phyloP scores from a whole-genome alignment of 2,888 invertebrate species.

The Ophion obscuratus region DNA sequence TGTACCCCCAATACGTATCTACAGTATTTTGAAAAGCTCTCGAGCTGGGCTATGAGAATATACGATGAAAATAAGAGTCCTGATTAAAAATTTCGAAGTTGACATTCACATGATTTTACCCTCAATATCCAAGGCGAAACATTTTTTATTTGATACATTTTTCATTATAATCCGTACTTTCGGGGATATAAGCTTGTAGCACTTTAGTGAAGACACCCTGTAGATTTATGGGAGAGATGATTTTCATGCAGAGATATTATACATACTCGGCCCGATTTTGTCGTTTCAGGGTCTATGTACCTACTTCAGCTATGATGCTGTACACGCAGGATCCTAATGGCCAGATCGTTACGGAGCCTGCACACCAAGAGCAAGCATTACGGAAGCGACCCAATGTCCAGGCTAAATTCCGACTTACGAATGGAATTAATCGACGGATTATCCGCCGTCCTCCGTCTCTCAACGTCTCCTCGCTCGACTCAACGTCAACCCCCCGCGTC shows the following conservation, averaged over 20 bases:
- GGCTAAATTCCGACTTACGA: constrained; percentile 62
- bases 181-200: background rate
- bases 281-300: constrained; percentile 11
- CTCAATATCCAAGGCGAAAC: background rate
- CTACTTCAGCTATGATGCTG: constrained; percentile 15
- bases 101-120: background rate
- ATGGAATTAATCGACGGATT: constrained; percentile 68
- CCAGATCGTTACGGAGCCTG: constrained; percentile 31
- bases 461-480: constrained; percentile 16
- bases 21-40: no score
- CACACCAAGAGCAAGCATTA: constrained; percentile 37
- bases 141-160: background rate
- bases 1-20: no score
- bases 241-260: constrained; percentile 7
- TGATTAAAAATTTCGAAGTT: background rate
- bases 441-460: constrained; percentile 44
- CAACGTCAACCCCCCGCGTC: constrained; percentile 18
- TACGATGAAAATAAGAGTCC: no score
- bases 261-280: constrained; percentile 30
- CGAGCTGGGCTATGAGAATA: no score
- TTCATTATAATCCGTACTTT: background rate
- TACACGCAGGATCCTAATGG: constrained; percentile 27
- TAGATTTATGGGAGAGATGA: background rate
- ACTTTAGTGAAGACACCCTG: background rate
- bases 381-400: constrained; percentile 40